phyloP scores from a whole-genome alignment of 2,797 vertebrate genomes.

The Melanogrammus aeglefinus region DNA sequence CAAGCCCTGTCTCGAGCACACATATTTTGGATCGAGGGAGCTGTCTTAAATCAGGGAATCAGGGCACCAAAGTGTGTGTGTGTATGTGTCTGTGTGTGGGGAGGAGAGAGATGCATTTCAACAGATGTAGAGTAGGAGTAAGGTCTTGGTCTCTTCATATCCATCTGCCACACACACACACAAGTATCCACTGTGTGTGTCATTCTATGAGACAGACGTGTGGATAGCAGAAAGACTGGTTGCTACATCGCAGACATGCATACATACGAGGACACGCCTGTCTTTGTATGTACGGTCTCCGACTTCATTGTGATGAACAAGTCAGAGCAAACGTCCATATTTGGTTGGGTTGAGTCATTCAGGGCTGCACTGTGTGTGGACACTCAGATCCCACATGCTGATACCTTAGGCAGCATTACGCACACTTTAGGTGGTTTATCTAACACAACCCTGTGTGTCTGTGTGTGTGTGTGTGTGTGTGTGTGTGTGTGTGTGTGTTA shows the following conservation, averaged over 20 bases:
- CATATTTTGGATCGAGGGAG: neutral
- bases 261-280: too few relatives aligned
- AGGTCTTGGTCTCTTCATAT: neutral
- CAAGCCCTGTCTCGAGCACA: neutral
- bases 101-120: neutral
- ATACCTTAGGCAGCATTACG: neutral
- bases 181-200: neutral
- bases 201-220: neutral
- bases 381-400: neutral
- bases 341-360: neutral
- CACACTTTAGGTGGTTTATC: neutral
- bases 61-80: neutral
- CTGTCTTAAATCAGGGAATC: neutral
- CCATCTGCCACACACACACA: neutral
- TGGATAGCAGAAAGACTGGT: neutral
- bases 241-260: too few relatives aligned
- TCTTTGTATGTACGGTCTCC: neutral
- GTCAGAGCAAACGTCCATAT: neutral
- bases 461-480: neutral
- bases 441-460: neutral
- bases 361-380: neutral
- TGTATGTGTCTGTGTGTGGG: neutral
- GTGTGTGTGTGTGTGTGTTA: neutral
- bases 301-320: neutral
- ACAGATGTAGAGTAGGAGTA: constrained; percentile 1